Conservation (phyloP, 1,140 invertebrate genomes). For the Neoseiulus cucumeris region DNA sequence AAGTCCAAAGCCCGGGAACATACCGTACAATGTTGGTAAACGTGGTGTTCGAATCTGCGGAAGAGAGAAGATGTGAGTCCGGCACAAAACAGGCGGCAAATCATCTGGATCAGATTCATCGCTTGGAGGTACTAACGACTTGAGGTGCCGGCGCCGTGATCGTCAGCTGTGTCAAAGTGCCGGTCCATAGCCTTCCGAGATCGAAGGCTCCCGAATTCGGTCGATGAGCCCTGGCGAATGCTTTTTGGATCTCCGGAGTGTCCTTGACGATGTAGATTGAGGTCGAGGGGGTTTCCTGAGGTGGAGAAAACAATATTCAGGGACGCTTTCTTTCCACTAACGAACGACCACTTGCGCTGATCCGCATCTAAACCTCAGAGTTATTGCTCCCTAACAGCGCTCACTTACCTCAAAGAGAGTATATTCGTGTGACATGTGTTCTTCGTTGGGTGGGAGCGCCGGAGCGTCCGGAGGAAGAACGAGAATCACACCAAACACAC, state of each 20-base stretch:
- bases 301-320: not conserved
- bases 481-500: not conserved
- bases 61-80: too few relatives aligned
- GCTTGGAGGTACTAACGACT: not conserved
- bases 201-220: not conserved
- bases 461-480: not conserved
- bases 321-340: not conserved
- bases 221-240: not conserved
- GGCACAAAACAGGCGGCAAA: too few relatives aligned
- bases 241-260: not conserved
- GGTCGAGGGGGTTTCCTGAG: not conserved
- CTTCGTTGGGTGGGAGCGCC: not conserved
- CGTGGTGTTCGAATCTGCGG: not conserved
- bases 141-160: not conserved
- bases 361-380: not conserved
- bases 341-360: not conserved
- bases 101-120: too few relatives aligned
- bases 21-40: conserved; percentile 39
- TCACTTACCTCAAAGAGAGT: not conserved
- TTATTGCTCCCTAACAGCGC: not conserved
- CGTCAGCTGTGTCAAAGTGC: not conserved
- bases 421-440: not conserved
- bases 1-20: conserved; percentile 52
- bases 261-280: not conserved
- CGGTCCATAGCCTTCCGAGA: not conserved